Evolutionary conservation across 2,113 vertebrate genomes (phyloP), one percentile per base, ranked within the genome.

Genomic region (Muntiacus reevesi): DNA sequence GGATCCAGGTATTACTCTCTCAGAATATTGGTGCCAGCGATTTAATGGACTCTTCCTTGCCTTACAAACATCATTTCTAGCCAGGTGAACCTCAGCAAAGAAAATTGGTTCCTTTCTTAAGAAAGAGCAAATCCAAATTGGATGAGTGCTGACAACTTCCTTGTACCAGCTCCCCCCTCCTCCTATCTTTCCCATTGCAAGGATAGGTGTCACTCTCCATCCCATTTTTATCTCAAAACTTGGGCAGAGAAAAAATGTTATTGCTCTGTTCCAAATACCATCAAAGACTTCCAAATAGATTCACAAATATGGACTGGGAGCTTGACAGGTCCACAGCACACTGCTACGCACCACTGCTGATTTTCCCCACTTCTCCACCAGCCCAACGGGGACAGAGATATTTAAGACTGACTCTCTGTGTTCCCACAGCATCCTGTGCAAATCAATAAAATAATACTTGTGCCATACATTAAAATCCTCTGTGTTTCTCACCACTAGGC

Each of bases 51-150:
- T 92, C 89, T 81, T 94, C 45, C 6, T 12, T 43, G 33, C 74
- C 79, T 93, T 84, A 50, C 13, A 95, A 96, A 98, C 78, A 74
- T 33, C 33, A 84, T 92, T 67, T 92, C 92, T 50, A 87, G 55
- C 71, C 92, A 96, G 59, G 81, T 55, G 27, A 92, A 81, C 83
- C 25, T 87, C 64, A 87, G n/a, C 43, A 67, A 96, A 94, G 90
- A 84, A 85, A 97, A 92, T 0, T 40, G 33, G 74, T 95, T 92
- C 87, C 85, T 90, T 97, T 74, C 64, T 95, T 91, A 84, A 89
- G 59, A 91, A 97, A 95, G 92, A 76, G 25, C 50, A 89, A 94
- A 87, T 28, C 21, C 60, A 95, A 91, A 71, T 2, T 76, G n/a
- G 78, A 60, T 36, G 36, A 23, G 6, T 36, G 76, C 67, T 83